A percentile compares a stretch with the other conserved stretches of the same genome.
These are phyloP conservation scores for Megaceryle maxima DNA, from an alignment of 2,113 vertebrate genomes.

Conservation along the genomic window DNA sequence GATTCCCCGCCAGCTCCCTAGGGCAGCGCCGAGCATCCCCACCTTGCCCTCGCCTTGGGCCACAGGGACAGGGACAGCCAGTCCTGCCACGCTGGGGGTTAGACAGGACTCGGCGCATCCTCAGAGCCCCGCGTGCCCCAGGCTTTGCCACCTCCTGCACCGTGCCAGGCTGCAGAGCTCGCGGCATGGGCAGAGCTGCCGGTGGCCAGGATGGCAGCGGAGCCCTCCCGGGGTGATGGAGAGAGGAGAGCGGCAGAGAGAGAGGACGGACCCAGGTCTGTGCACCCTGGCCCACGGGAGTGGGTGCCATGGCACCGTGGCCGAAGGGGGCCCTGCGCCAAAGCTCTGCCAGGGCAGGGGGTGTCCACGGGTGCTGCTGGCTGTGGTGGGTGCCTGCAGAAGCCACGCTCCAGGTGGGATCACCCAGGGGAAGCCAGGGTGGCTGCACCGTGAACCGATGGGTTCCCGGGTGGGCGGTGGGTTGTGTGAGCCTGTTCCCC, in stretches of 20 bases:
- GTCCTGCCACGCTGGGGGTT: not conserved
- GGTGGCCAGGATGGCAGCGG: not conserved
- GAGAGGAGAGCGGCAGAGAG: not conserved
- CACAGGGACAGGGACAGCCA: not conserved
- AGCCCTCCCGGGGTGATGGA: not conserved
- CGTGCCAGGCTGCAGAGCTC: not conserved
- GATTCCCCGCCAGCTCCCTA: not conserved
- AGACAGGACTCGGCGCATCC: not conserved
- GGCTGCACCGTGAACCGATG: fast-evolving
- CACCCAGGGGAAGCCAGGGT: fast-evolving
- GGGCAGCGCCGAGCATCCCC: not conserved
- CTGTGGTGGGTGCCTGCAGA: not conserved
- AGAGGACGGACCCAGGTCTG: not conserved
- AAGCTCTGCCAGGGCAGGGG: not conserved
- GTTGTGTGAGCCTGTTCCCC: not conserved
- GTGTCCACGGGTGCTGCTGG: not conserved
- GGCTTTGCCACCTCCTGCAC: not conserved
- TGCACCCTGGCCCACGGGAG: not conserved
- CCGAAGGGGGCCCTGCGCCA: fast-evolving
- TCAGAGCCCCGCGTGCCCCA: not conserved
- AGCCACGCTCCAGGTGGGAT: not conserved
- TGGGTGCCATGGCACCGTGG: not conserved
- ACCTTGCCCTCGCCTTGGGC: not conserved
- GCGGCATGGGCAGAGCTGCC: not conserved
- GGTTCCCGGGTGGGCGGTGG: fast-evolving